Evolutionary conservation across 2,888 invertebrate species (phyloP), one percentile per base, ranked within the genome.

Genomic region (Mythimna albipuncta): DNA sequence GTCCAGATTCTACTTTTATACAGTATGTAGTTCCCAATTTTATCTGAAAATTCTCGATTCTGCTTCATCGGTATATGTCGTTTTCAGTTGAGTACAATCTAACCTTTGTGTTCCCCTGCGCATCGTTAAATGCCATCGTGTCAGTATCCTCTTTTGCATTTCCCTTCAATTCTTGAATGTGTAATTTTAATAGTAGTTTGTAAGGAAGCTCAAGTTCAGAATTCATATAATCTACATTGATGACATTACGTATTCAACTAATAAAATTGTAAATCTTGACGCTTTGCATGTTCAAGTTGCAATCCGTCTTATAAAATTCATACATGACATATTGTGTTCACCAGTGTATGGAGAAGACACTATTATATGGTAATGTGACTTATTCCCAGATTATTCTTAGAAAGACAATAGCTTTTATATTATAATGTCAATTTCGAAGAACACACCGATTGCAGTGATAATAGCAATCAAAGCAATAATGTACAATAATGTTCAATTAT

Each of bases 341-440:
- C 21, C 50, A 41, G 64, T 50, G 66, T 72, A 44, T 83, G 81
- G 41, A 70, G 32, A 64, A 54, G 54, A 44, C 32, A 65, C 72
- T 59, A 74, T 77, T 75, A 72, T 77, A 79, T 82, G 79, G 59
- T 77, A 77, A 85, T 79, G 62, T 80, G 71, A 79, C 57, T 84
- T 79, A 85, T 65, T 47, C 61, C 61, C 63, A 73, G 64, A 77
- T 52, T 67, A 70, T 76, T 77, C 72, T 64, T 74, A 63, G 68
- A 69, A 77, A 71, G 64, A 70, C 84, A 74, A 69, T 69, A 57
- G 47, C 54, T 61, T 62, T n/a, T 57, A 44, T 54, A 67, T 55
- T 65, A 67, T 71, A 61, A 59, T 55, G 58, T 68, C 16, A 55
- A 67, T 64, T 69, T 79, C 69, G 54, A 55, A 38, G 69, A 81